phyloP scores from a whole-genome alignment of 23 tunicate species.

The Trididemnum nubilum region DNA sequence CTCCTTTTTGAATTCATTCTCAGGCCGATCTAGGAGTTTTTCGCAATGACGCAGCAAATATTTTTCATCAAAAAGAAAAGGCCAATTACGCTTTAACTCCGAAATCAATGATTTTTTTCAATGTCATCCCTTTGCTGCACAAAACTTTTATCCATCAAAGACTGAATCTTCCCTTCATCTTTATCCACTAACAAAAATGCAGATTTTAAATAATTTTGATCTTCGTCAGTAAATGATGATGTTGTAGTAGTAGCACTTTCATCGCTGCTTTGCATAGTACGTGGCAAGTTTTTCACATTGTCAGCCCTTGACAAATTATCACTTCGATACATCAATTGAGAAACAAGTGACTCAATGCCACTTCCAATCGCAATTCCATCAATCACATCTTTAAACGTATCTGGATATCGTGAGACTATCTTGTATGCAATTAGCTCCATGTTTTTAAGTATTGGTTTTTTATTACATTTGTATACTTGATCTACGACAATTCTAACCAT shows the following conservation, averaged over 20 bases:
- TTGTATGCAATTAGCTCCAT: not conserved
- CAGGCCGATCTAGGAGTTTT: no score
- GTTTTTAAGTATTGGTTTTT: not conserved
- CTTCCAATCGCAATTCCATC: no score
- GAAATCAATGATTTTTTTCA: not conserved
- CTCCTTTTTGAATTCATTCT: no score
- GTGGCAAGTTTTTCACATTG: no score
- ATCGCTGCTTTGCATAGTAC: no score
- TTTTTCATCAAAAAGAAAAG: not conserved
- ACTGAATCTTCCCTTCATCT: not conserved
- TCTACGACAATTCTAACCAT: not conserved
- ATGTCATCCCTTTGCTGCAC: no score
- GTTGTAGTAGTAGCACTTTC: no score
- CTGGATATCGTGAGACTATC: conserved; percentile 7
- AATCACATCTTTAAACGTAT: not conserved
- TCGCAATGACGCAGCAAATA: not conserved
- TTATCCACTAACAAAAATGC: no score
- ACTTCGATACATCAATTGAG: not conserved
- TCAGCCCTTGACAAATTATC: not conserved
- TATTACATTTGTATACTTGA: not conserved
- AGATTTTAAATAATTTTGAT: no score
- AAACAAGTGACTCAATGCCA: not conserved
- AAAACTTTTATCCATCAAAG: not conserved
- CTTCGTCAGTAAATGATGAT: not conserved
- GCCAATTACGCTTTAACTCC: not conserved